A percentile compares a stretch with the other conserved stretches of the same genome.
phyloP scores from a whole-genome alignment of 2,888 invertebrate species.

The Apamea monoglypha region DNA sequence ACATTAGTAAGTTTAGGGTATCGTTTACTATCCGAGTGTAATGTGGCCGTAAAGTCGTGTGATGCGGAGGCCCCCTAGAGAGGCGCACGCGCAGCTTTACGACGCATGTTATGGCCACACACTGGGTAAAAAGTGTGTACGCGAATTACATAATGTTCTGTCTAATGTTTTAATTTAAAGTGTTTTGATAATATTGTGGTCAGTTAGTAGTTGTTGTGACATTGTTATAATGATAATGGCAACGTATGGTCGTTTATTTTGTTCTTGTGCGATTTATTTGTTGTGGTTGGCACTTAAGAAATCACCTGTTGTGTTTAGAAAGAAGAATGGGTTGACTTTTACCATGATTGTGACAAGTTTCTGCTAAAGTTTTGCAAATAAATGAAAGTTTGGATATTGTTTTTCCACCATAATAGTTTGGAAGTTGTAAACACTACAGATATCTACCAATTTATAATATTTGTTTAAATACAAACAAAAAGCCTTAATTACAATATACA shows the following conservation, averaged over 20 bases:
- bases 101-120: slow-evolving; percentile 54
- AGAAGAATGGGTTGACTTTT: slow-evolving; percentile 3
- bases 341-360: not conserved
- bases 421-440: not conserved
- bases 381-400: not conserved
- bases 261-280: slow-evolving; percentile 14
- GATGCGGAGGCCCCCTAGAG: slow-evolving; percentile 75
- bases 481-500: too few relatives aligned
- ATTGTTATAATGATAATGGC: slow-evolving; percentile 26
- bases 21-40: slow-evolving; percentile 73
- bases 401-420: not conserved
- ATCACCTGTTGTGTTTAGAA: not conserved
- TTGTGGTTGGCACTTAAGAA: slow-evolving; percentile 28
- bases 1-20: slow-evolving; percentile 65
- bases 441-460: too few relatives aligned
- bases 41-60: slow-evolving; percentile 78
- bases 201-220: slow-evolving; percentile 11
- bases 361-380: not conserved
- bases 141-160: slow-evolving; percentile 38
- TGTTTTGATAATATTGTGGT: slow-evolving; percentile 15
- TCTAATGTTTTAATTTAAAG: slow-evolving; percentile 49
- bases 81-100: slow-evolving; percentile 72
- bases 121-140: slow-evolving; percentile 24
- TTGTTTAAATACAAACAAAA: not conserved
- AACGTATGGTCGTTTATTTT: slow-evolving; percentile 14